phyloP scores from a whole-genome alignment of 2,888 invertebrate species.

The Chouioia cunea region DNA sequence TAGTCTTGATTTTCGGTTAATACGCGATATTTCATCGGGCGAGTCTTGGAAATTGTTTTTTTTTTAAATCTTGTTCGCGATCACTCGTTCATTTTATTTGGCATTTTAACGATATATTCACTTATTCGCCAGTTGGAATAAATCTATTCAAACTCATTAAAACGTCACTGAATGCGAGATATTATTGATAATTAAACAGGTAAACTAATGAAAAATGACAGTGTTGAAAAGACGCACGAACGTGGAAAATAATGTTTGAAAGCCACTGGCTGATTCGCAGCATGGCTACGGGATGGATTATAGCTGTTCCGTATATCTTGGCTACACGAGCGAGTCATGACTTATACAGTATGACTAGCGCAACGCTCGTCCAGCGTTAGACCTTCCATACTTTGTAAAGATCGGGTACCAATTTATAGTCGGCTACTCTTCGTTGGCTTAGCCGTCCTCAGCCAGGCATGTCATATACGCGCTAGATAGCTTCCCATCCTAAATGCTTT shows the following conservation, averaged over 20 bases:
- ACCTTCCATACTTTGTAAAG: slow-evolving; percentile 35
- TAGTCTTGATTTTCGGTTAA: too few species aligned
- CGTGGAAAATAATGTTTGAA: background rate
- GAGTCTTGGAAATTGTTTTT: too few species aligned
- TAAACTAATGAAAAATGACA: too few species aligned
- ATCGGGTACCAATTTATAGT: slow-evolving; percentile 35
- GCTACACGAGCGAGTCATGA: slow-evolving; percentile 1
- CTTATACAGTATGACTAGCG: background rate
- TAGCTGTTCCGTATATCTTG: slow-evolving; percentile 18
- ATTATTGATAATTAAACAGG: background rate
- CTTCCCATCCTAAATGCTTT: too few species aligned
- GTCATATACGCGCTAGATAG: too few species aligned
- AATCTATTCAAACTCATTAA: too few species aligned
- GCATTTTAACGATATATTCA: too few species aligned
- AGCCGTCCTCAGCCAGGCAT: background rate
- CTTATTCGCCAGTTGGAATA: too few species aligned
- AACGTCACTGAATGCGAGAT: background rate
- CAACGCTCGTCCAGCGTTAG: slow-evolving; percentile 1
- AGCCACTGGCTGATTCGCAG: background rate
- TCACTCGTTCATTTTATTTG: too few species aligned
- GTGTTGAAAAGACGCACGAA: background rate
- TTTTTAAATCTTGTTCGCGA: too few species aligned
- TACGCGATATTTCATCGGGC: too few species aligned
- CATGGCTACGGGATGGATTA: slow-evolving; percentile 15
- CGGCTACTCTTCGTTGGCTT: background rate